Conservation (phyloP, 2,888 invertebrate species). For the Labia minor region DNA sequence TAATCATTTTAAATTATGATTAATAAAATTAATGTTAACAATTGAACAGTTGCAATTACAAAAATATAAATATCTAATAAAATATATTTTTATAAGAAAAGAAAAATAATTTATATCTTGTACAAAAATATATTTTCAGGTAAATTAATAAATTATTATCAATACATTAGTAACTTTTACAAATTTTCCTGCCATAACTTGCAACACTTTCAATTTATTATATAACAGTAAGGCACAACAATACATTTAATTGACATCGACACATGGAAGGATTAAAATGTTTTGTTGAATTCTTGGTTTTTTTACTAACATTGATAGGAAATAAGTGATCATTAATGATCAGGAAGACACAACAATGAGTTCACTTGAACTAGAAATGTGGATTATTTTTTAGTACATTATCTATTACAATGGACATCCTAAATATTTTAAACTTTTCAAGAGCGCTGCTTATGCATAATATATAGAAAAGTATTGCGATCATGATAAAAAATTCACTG, state of each 20-base stretch:
- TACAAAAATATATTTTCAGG: background rate
- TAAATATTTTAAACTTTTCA: too few relatives aligned
- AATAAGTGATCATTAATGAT: background rate
- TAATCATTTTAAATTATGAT: too few relatives aligned
- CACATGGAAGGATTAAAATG: background rate
- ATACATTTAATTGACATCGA: conserved; percentile 8
- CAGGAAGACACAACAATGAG: background rate
- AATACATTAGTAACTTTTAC: background rate
- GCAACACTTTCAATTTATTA: background rate
- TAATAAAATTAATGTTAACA: too few relatives aligned
- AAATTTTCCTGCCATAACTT: background rate
- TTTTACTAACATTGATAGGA: background rate
- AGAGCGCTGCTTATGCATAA: too few relatives aligned
- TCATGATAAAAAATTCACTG: too few relatives aligned
- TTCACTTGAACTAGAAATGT: too few relatives aligned
- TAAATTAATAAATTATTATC: background rate
- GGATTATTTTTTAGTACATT: too few relatives aligned
- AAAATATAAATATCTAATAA: background rate
- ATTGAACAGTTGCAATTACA: too few relatives aligned
- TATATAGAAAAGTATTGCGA: too few relatives aligned
- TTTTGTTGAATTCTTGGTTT: background rate
- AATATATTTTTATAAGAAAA: background rate
- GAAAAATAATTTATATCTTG: background rate
- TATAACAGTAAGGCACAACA: conserved; percentile 7
- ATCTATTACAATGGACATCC: too few relatives aligned